Conservation (phyloP, 1,140 invertebrate genomes). For the Bombus terrestris region DNA sequence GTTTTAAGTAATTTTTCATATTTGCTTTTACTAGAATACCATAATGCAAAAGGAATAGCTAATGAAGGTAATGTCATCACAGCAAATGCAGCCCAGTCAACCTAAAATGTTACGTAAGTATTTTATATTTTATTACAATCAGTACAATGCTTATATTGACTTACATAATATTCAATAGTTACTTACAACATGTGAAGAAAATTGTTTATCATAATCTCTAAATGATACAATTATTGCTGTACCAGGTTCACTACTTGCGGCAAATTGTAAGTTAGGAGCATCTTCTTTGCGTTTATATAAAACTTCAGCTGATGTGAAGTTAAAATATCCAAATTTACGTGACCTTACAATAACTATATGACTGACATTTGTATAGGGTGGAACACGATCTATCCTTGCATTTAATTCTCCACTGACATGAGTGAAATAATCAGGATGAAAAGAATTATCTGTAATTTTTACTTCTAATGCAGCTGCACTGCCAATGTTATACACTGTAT, state of each 20-base stretch:
- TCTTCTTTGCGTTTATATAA: conserved; percentile 93
- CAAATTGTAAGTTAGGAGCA: conserved; percentile 89
- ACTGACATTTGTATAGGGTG: conserved; percentile 95
- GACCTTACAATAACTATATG: conserved; percentile 97
- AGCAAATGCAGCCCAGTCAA: conserved; percentile 98
- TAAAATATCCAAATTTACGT: conserved; percentile 96
- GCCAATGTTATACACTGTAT: conserved; percentile 93
- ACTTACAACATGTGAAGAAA: conserved; percentile 96
- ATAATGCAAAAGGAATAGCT: conserved; percentile 96
- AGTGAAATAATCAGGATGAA: conserved; percentile 94
- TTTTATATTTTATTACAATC: conserved; percentile 36
- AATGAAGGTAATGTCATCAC: conserved; percentile 97
- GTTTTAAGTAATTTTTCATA: conserved; percentile 89
- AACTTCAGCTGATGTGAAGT: conserved; percentile 97
- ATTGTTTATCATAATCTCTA: conserved; percentile 98
- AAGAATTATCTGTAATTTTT: conserved; percentile 93
- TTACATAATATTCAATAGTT: conserved; percentile 18
- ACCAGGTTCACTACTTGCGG: conserved; percentile 97
- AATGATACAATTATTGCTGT: conserved; percentile 97
- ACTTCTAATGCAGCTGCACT: conserved; percentile 94
- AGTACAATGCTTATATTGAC: not conserved
- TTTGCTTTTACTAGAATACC: conserved; percentile 97
- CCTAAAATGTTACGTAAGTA: conserved; percentile 76
- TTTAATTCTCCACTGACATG: conserved; percentile 92
- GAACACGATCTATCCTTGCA: conserved; percentile 93